phyloP scores from a whole-genome alignment of 2,113 vertebrate genomes.

The Antigone vipio region DNA sequence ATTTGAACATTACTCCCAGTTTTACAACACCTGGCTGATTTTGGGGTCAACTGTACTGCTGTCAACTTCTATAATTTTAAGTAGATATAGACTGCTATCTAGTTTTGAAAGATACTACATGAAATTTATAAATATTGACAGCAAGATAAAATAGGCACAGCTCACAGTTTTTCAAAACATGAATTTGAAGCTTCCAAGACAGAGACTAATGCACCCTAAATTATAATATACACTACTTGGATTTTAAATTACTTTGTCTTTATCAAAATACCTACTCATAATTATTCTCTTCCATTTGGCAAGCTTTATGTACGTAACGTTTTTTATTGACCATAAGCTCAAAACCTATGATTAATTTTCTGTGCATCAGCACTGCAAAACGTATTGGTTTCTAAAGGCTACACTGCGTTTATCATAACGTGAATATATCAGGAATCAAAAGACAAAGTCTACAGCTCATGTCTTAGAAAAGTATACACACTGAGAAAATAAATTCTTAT shows the following conservation, averaged over 20 bases:
- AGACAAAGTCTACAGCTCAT: not conserved
- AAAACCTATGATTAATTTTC: not conserved
- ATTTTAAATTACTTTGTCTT: not conserved
- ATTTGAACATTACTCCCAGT: not conserved
- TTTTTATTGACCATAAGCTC: not conserved
- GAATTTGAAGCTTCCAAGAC: not conserved
- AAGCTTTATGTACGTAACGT: not conserved
- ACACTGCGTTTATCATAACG: not conserved
- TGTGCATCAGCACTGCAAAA: not conserved
- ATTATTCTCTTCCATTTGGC: not conserved
- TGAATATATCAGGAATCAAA: not conserved
- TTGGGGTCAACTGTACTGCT: not conserved
- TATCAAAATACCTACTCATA: not conserved
- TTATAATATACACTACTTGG: not conserved
- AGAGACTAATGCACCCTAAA: not conserved
- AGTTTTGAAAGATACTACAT: not conserved
- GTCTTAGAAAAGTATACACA: not conserved
- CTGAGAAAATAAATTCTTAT: not conserved
- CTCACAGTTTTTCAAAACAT: not conserved
- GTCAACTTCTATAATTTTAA: not conserved
- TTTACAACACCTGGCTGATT: not conserved
- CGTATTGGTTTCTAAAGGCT: not conserved
- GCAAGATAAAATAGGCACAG: not conserved
- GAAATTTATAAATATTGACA: not conserved
- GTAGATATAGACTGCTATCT: not conserved